Percentiles rank a stretch among this genome's conserved stretches.
phyloP scores from a whole-genome alignment of 2,113 vertebrate species.

The Thamnophis sirtalis region DNA sequence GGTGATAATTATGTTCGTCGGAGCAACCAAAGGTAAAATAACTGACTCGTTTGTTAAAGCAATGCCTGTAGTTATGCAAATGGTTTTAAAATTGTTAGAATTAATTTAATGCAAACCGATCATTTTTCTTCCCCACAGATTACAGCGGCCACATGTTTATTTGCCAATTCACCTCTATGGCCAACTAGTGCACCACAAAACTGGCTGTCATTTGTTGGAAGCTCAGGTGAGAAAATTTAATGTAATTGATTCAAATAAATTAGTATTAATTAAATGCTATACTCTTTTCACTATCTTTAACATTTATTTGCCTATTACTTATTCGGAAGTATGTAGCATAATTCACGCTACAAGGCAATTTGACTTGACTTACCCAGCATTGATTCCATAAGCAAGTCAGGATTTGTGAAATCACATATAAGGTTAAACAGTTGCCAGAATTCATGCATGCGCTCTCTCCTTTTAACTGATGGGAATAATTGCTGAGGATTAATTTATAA shows the following conservation, averaged over 20 bases:
- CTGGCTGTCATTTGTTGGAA: slow-evolving; percentile 94
- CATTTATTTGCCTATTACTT: neutral
- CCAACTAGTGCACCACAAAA: slow-evolving; percentile 97
- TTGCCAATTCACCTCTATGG: slow-evolving; percentile 95
- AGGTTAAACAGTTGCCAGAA: neutral
- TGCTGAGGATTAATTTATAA: neutral
- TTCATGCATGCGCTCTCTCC: neutral
- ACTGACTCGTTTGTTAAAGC: neutral
- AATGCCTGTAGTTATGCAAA: neutral
- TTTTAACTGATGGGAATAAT: neutral
- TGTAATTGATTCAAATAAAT: neutral
- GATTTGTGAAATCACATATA: neutral
- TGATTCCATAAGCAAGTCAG: neutral
- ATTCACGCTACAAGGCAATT: neutral
- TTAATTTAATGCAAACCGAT: slow-evolving; percentile 1
- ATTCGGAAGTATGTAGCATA: neutral
- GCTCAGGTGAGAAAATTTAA: slow-evolving; percentile 77
- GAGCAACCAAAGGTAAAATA: slow-evolving; percentile 91
- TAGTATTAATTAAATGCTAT: neutral
- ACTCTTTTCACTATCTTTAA: rapidly evolving
- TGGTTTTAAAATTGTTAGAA: slow-evolving; percentile 8
- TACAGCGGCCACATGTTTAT: slow-evolving; percentile 95
- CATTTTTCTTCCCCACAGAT: slow-evolving; percentile 71
- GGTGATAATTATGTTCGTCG: slow-evolving; percentile 97
- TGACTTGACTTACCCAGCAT: neutral